A percentile compares a stretch with the other conserved stretches of the same genome.
phyloP scores from a whole-genome alignment of 92 coral and sea anemone species.

The Palythoa heliodiscus region DNA sequence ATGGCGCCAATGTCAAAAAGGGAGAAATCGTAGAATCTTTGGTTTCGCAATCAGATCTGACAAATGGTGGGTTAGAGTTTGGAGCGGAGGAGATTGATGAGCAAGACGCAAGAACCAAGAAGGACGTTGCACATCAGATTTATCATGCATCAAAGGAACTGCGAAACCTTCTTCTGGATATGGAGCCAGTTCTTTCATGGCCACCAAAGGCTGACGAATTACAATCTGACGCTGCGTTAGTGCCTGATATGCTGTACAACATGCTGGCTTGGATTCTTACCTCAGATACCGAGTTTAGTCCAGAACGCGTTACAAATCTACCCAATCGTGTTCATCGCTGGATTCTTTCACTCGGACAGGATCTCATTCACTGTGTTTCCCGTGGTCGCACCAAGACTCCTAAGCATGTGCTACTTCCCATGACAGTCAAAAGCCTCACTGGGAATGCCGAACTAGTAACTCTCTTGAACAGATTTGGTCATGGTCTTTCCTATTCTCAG shows the following conservation, averaged over 20 bases:
- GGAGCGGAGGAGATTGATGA: conserved; percentile 34
- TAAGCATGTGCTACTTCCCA: conserved; percentile 54
- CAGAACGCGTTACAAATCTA: conserved; percentile 45
- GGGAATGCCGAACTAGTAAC: conserved; percentile 57
- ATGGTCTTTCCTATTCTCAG: conserved; percentile 57
- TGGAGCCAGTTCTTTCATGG: conserved; percentile 55
- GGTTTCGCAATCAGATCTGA: conserved; percentile 22
- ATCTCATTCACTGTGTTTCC: conserved; percentile 59
- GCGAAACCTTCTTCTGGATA: conserved; percentile 45
- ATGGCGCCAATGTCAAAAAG: conserved; percentile 31
- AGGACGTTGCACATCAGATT: conserved; percentile 48
- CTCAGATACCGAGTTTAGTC: conserved; percentile 36
- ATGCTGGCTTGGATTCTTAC: conserved; percentile 67
- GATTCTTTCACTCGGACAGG: conserved; percentile 59
- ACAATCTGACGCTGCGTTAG: too few relatives aligned
- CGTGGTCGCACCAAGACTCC: conserved; percentile 45
- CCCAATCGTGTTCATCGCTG: conserved; percentile 45
- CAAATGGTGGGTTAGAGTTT: neutral
- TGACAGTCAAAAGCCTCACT: conserved; percentile 69
- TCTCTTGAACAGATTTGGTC: conserved; percentile 61
- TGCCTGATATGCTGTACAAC: conserved; percentile 60
- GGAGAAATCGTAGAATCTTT: conserved; percentile 41
- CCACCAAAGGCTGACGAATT: conserved; percentile 64
- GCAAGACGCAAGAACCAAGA: conserved; percentile 25
- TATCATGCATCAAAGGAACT: conserved; percentile 56